phyloP scores from a whole-genome alignment of 2,797 vertebrate species.

The Sandelia bainsii region DNA sequence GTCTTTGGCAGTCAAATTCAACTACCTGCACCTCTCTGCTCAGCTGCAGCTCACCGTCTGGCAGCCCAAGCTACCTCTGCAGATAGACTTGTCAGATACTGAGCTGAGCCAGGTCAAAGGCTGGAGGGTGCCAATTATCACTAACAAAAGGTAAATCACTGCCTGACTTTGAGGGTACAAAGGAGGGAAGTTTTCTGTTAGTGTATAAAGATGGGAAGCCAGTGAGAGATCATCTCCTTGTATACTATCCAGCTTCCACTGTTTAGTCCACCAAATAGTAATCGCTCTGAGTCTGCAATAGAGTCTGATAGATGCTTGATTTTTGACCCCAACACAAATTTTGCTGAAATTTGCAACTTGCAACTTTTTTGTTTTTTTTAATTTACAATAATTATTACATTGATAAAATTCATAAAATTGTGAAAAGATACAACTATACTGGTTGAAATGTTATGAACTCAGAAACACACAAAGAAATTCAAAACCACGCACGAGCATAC shows the following conservation, averaged over 20 bases:
- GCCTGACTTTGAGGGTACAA: not conserved
- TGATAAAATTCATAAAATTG: too few relatives aligned
- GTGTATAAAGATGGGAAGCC: not conserved
- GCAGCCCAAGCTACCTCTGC: conserved; percentile 93
- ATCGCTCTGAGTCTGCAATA: not conserved
- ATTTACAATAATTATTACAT: too few relatives aligned
- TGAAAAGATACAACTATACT: too few relatives aligned
- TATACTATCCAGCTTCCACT: too few relatives aligned
- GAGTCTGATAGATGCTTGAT: not conserved
- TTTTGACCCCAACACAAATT: too few relatives aligned
- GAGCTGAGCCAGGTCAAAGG: conserved; percentile 98
- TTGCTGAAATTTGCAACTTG: too few relatives aligned
- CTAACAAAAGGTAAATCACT: conserved; percentile 88
- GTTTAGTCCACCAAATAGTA: too few relatives aligned
- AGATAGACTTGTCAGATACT: conserved; percentile 94
- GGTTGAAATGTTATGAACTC: too few relatives aligned
- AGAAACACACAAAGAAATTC: too few relatives aligned
- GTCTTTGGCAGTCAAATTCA: conserved; percentile 93
- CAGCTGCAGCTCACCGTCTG: conserved; percentile 92
- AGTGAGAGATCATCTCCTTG: too few relatives aligned
- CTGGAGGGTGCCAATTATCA: conserved; percentile 93
- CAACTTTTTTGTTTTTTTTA: too few relatives aligned
- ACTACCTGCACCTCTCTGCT: conserved; percentile 93
- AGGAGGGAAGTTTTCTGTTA: not conserved
- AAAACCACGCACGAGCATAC: too few relatives aligned